phyloP scores from a whole-genome alignment of 1,140 invertebrate species.

The Drosophila ironensis region DNA sequence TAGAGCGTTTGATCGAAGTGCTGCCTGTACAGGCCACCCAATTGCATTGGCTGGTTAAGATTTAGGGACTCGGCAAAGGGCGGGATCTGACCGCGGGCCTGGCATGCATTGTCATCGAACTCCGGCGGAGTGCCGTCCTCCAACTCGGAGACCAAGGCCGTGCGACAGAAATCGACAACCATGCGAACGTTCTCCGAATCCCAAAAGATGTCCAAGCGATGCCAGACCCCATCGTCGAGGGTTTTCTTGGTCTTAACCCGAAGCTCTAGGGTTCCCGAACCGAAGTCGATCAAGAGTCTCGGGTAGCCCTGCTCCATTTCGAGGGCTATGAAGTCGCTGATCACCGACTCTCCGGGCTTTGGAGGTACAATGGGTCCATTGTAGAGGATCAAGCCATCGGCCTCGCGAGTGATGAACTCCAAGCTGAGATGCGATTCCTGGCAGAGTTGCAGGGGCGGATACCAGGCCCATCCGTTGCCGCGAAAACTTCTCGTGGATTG shows the following conservation, averaged over 20 bases:
- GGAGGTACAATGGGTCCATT: conserved; percentile 87
- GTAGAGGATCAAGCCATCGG: conserved; percentile 87
- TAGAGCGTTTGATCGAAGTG: conserved; percentile 83
- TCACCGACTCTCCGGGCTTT: conserved; percentile 83
- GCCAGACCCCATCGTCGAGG: conserved; percentile 87
- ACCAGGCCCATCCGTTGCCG: conserved; percentile 87
- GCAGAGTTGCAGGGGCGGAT: conserved; percentile 86
- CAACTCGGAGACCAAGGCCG: conserved; percentile 83
- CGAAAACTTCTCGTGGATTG: conserved; percentile 86
- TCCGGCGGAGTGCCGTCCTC: conserved; percentile 84
- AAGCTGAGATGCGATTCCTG: conserved; percentile 86
- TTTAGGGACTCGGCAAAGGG: conserved; percentile 88
- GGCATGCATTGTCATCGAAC: conserved; percentile 85
- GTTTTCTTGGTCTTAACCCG: conserved; percentile 84
- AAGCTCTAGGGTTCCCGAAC: conserved; percentile 86
- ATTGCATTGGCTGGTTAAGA: conserved; percentile 86
- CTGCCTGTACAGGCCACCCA: conserved; percentile 85
- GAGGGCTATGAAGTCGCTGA: conserved; percentile 87
- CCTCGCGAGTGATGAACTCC: conserved; percentile 86
- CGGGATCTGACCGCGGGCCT: conserved; percentile 84
- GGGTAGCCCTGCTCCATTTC: conserved; percentile 87
- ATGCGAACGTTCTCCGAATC: conserved; percentile 85
- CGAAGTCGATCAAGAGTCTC: conserved; percentile 86
- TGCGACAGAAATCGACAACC: conserved; percentile 86
- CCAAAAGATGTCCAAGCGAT: conserved; percentile 87